A percentile compares a stretch with the other conserved stretches of the same genome.
Evolutionary conservation across 2,113 vertebrate species (phyloP).

Genomic region (Solea senegalensis): DNA sequence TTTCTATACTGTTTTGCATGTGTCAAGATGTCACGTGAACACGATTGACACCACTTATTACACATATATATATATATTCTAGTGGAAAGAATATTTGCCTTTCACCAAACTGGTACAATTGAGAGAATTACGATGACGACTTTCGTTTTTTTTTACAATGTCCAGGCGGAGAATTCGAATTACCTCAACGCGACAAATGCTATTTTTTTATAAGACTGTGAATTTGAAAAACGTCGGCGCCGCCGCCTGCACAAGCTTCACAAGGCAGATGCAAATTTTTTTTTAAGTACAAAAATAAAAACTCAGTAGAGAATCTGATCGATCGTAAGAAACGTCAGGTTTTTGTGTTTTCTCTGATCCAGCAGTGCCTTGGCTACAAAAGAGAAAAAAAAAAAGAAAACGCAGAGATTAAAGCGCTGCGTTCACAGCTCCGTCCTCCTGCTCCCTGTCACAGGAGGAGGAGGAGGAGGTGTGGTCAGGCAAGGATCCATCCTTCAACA

Average conservation of each 20-base stretch:
- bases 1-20: slow-evolving; percentile 69
- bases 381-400: slow-evolving; percentile 45
- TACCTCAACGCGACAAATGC: slow-evolving; percentile 81
- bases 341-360: slow-evolving; percentile 63
- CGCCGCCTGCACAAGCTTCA: slow-evolving; percentile 58
- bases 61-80: slow-evolving; percentile 32
- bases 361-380: slow-evolving; percentile 83
- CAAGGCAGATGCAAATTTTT: slow-evolving; percentile 54
- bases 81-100: slow-evolving; percentile 75
- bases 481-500: slow-evolving; percentile 68
- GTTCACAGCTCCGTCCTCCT: slow-evolving; percentile 57
- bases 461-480: slow-evolving; percentile 48
- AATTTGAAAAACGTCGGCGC: slow-evolving; percentile 72
- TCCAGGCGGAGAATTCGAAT: slow-evolving; percentile 78
- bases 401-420: slow-evolving; percentile 63
- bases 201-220: slow-evolving; percentile 86
- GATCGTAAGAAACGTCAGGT: slow-evolving; percentile 43
- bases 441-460: slow-evolving; percentile 19
- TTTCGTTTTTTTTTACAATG: slow-evolving; percentile 77
- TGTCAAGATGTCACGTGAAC: slow-evolving; percentile 66
- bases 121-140: slow-evolving; percentile 59
- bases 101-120: slow-evolving; percentile 90
- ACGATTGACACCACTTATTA: slow-evolving; percentile 32
- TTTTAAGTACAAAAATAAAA: slow-evolving; percentile 18
- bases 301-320: slow-evolving; percentile 66